Evolutionary conservation across 2,797 vertebrate species (phyloP).

Genomic region (Glossophaga mutica): DNA sequence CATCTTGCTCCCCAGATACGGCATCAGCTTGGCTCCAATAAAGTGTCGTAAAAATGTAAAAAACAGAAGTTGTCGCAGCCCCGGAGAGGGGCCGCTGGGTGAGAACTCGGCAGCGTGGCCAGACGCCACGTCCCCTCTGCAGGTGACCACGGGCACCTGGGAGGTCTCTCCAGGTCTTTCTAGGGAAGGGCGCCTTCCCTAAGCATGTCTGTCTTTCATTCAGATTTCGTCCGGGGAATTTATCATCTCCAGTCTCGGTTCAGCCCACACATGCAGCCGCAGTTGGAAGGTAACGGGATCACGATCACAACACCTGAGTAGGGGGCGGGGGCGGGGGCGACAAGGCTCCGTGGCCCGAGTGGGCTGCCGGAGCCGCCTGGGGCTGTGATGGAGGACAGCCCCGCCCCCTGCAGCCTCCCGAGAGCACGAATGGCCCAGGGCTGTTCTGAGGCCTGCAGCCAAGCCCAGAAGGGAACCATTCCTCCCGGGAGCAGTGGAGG

Average conservation of each 20-base stretch:
- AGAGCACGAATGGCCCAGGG: background rate
- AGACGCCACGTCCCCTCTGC: background rate
- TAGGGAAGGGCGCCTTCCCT: too few species aligned
- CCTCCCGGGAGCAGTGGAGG: accelerated
- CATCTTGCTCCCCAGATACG: too few species aligned
- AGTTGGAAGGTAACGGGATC: background rate
- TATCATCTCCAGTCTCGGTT: background rate
- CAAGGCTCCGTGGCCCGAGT: background rate
- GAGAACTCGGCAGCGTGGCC: too few species aligned
- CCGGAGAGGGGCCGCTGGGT: background rate
- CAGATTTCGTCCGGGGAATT: background rate
- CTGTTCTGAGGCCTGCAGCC: background rate
- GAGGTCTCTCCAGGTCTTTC: background rate
- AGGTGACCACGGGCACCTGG: background rate
- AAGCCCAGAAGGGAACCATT: background rate
- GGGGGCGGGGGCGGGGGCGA: too few species aligned
- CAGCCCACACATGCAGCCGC: background rate
- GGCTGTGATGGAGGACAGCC: background rate
- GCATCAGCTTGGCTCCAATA: too few species aligned
- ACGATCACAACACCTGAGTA: background rate
- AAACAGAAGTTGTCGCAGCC: background rate
- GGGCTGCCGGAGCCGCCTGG: background rate
- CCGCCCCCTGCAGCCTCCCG: background rate
- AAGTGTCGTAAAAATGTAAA: too few species aligned
- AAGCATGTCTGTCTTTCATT: background rate